A percentile compares a stretch with the other conserved stretches of the same genome.
These are phyloP conservation scores for Pseudolaguvia tuberculata DNA, from an alignment of 2,113 vertebrate genomes.

Conservation along the genomic window DNA sequence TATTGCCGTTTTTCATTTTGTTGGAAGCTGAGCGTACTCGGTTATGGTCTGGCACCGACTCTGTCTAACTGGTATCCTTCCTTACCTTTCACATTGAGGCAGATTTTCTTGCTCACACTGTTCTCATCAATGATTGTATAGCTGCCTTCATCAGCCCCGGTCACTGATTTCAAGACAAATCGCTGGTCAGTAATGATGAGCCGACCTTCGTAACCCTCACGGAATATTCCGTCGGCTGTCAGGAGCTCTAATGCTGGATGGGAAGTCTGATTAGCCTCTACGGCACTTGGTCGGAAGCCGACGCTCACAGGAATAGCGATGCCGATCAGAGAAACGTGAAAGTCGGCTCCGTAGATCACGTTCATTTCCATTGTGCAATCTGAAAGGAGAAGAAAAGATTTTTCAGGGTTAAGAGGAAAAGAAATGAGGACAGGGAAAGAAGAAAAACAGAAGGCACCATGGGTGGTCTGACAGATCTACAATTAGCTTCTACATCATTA, in stretches of 20 bases:
- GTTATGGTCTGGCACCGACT: no score
- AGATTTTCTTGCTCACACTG: constrained; percentile 58
- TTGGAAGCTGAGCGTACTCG: no score
- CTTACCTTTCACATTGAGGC: constrained; percentile 72
- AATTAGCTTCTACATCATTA: constrained; percentile 44
- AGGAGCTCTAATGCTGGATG: constrained; percentile 59
- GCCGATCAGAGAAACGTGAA: constrained; percentile 47
- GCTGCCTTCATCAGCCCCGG: constrained; percentile 65
- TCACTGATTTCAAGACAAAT: constrained; percentile 55
- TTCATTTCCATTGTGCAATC: constrained; percentile 64
- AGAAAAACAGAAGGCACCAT: constrained; percentile 20
- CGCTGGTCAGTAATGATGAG: constrained; percentile 41
- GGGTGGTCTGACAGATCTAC: constrained; percentile 39
- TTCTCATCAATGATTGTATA: constrained; percentile 60
- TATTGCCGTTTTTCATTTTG: no score
- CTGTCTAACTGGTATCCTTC: no score
- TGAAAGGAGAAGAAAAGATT: constrained; percentile 34
- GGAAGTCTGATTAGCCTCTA: constrained; percentile 65
- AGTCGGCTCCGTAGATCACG: constrained; percentile 63
- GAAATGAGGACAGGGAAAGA: background rate
- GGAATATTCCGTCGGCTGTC: constrained; percentile 31
- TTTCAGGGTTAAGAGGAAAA: background rate
- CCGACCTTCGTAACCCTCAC: constrained; percentile 54
- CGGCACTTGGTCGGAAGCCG: constrained; percentile 58
- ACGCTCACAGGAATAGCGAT: constrained; percentile 53